Percentiles rank a stretch among this genome's conserved stretches.
These are phyloP conservation scores for mouse (Mus musculus) DNA, from an alignment of 2,113 vertebrate species.

Conservation along the genomic window GRCm39 chr8:7255001-7255500, in stretches of 20 bases:
- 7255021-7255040: too few relatives aligned
- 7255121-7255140: fast-evolving
- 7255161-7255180: too few relatives aligned
- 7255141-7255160: background rate
- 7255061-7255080: background rate
- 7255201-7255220: background rate
- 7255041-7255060: background rate
- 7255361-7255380: background rate
- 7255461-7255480: background rate
- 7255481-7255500: background rate
- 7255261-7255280: background rate
- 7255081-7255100: background rate
- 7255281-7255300: background rate
- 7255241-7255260: too few relatives aligned
- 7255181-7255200: background rate
- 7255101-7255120: background rate
- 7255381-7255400: background rate
- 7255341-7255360: too few relatives aligned
- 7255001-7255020: background rate
- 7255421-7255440: background rate
- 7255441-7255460: too few relatives aligned
- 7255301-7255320: too few relatives aligned
- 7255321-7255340: background rate
- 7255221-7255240: background rate
- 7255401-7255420: background rate